A percentile compares a stretch with the other conserved stretches of the same genome.
Evolutionary conservation across 1,140 invertebrate genomes (phyloP).

Genomic region (Scaptomyza montana): DNA sequence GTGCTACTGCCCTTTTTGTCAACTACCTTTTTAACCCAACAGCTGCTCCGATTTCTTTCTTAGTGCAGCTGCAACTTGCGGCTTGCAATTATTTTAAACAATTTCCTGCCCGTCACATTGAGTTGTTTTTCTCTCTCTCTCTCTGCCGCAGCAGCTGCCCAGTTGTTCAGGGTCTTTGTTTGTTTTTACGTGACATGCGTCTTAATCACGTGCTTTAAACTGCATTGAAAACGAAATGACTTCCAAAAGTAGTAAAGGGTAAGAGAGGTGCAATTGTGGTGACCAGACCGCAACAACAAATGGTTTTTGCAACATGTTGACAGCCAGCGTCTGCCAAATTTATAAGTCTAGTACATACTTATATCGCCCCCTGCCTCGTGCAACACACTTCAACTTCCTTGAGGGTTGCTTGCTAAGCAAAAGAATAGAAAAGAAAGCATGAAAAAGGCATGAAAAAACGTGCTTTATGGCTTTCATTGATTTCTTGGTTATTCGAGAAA

Average conservation of each 20-base stretch:
- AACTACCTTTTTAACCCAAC: not conserved
- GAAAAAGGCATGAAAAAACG: constrained; percentile 1
- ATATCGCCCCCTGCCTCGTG: no score
- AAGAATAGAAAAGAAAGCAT: not conserved
- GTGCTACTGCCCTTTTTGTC: not conserved
- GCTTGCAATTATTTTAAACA: constrained; percentile 75
- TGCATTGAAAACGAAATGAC: constrained; percentile 39
- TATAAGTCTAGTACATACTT: not conserved
- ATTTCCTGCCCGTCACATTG: constrained; percentile 59
- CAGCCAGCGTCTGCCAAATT: constrained; percentile 39
- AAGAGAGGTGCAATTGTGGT: not conserved
- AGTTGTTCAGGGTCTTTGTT: constrained; percentile 58
- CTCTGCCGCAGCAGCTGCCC: constrained; percentile 24
- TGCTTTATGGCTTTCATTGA: constrained; percentile 41
- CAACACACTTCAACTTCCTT: constrained; percentile 24
- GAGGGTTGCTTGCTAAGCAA: constrained; percentile 47
- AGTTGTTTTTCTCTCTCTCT: constrained; percentile 19
- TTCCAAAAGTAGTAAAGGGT: not conserved
- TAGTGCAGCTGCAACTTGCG: constrained; percentile 47
- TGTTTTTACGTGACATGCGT: constrained; percentile 67
- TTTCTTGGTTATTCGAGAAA: constrained; percentile 42
- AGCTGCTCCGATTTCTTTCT: not conserved
- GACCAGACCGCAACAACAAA: constrained; percentile 56
- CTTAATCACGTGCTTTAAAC: constrained; percentile 55
- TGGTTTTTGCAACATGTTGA: constrained; percentile 55